Evolutionary conservation across 92 coral and sea anemone species (phyloP).

Genomic region (Palythoa grandis): DNA sequence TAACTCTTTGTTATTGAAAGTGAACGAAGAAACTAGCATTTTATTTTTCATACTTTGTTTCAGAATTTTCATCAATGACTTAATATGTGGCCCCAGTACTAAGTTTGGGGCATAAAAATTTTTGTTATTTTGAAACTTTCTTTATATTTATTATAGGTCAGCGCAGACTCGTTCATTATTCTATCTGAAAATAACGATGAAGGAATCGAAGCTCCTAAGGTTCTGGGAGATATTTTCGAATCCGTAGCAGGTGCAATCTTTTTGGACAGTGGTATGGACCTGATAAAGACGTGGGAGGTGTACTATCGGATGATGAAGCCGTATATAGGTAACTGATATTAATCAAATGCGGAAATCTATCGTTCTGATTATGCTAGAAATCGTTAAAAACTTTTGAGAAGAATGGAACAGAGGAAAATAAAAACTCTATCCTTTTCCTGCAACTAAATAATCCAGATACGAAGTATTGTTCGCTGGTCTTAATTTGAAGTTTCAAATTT

Average conservation of each 20-base stretch:
- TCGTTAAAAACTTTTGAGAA: too few relatives aligned
- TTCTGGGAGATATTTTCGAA: slow-evolving; percentile 95
- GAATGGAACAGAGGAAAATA: neutral
- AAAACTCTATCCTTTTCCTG: neutral
- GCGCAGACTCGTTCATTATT: slow-evolving; percentile 81
- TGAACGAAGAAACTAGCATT: too few relatives aligned
- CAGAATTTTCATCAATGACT: too few relatives aligned
- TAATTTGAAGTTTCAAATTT: too few relatives aligned
- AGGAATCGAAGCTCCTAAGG: slow-evolving; percentile 96
- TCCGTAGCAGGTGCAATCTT: slow-evolving; percentile 98
- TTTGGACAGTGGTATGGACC: slow-evolving; percentile 97
- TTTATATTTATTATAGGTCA: slow-evolving; percentile 61
- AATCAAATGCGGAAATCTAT: neutral
- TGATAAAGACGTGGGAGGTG: slow-evolving; percentile 80
- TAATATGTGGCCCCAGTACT: too few relatives aligned
- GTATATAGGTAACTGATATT: slow-evolving; percentile 69
- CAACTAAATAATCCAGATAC: too few relatives aligned
- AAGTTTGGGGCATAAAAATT: too few relatives aligned
- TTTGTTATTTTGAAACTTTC: too few relatives aligned
- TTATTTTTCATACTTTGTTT: too few relatives aligned
- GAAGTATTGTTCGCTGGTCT: too few relatives aligned
- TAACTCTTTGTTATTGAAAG: too few relatives aligned
- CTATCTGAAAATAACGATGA: slow-evolving; percentile 69
- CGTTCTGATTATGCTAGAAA: neutral
- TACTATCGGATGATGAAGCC: slow-evolving; percentile 94